These are phyloP conservation scores for Mythimna ferrago DNA, from an alignment of 2,888 invertebrate genomes.

Conservation along the genomic window DNA sequence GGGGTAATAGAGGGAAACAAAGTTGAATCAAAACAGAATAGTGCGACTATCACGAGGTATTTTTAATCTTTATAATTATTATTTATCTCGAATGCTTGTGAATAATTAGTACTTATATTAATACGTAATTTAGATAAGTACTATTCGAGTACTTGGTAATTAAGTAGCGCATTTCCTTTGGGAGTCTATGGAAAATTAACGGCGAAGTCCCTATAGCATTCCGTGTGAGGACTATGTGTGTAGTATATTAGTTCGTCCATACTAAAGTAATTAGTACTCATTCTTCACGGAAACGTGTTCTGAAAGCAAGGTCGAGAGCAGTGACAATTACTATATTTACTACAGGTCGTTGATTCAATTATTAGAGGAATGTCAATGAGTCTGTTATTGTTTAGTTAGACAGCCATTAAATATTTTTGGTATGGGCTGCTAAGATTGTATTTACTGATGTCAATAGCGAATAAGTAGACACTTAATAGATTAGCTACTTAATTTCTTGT, in stretches of 20 bases:
- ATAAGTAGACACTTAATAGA: neutral
- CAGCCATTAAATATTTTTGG: slow-evolving; percentile 1
- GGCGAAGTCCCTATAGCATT: slow-evolving; percentile 9
- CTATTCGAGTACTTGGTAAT: slow-evolving; percentile 23
- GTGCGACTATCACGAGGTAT: slow-evolving; percentile 17
- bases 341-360: slow-evolving; percentile 44
- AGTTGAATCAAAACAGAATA: slow-evolving; percentile 1
- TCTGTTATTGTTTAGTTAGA: slow-evolving; percentile 33
- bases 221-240: neutral
- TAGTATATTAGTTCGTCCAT: neutral
- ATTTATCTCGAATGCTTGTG: slow-evolving; percentile 23
- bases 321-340: slow-evolving; percentile 28
- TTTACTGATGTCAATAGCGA: slow-evolving; percentile 2
- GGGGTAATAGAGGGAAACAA: slow-evolving; percentile 3
- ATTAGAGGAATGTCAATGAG: slow-evolving; percentile 44
- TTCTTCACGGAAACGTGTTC: slow-evolving; percentile 23
- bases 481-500: neutral
- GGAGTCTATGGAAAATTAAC: slow-evolving; percentile 28
- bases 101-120: slow-evolving; percentile 48
- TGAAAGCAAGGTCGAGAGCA: slow-evolving; percentile 11
- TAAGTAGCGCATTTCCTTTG: slow-evolving; percentile 19
- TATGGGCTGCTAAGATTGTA: neutral
- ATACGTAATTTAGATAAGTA: slow-evolving; percentile 42
- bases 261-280: slow-evolving; percentile 31
- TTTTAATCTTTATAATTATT: slow-evolving; percentile 43